Conservation (phyloP, 2,888 invertebrate genomes). For the Eupithecia exiguata region DNA sequence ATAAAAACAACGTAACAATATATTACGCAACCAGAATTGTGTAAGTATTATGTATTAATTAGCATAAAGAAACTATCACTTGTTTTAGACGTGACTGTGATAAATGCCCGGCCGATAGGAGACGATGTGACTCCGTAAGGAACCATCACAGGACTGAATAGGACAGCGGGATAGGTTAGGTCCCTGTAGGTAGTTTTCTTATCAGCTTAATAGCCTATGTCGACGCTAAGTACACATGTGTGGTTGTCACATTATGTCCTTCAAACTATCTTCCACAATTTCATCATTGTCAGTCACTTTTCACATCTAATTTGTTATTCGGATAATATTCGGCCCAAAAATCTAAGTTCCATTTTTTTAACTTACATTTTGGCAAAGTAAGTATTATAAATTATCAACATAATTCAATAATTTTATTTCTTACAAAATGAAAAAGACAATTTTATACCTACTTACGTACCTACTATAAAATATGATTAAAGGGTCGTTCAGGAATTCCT, state of each 20-base stretch:
- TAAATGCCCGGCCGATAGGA: slow-evolving; percentile 38
- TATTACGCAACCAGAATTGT: background rate
- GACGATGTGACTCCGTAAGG: background rate
- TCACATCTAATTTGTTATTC: background rate
- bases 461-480: too few species aligned
- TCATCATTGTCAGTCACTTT: background rate
- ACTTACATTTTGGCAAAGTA: background rate
- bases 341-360: background rate
- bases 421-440: too few species aligned
- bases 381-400: too few species aligned
- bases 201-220: background rate
- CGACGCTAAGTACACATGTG: background rate
- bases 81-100: background rate
- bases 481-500: background rate
- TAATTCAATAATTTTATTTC: too few species aligned
- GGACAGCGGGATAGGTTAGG: background rate
- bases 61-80: background rate
- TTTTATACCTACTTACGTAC: too few species aligned
- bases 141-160: background rate
- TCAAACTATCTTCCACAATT: background rate
- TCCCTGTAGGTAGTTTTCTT: slow-evolving; percentile 1
- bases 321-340: background rate
- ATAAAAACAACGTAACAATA: background rate
- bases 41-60: background rate
- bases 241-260: background rate